Evolutionary conservation across 2,797 vertebrate species (phyloP), one percentile per base, ranked within the genome.

Genomic region (Dromococcyx pavoninus): DNA sequence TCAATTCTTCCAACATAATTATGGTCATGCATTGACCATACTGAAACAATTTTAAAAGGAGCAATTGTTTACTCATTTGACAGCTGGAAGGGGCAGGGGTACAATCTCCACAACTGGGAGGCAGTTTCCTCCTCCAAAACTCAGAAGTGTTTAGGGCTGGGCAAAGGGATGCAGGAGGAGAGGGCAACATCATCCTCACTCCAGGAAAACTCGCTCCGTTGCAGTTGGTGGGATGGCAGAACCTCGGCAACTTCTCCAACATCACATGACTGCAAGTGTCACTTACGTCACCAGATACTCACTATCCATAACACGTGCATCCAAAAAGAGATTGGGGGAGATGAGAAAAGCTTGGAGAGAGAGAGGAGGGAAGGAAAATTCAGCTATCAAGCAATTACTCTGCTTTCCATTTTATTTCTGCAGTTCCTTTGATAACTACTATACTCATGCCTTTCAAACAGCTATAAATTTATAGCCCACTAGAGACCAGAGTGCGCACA

Each of bases 401-500:
- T 32, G 9, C 1, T 79, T 81, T 81, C 25, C 33, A 18, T 43
- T 70, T 71, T 23, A 70, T 25, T 78, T 35, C 76, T 33, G 18
- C 35, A 41, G 35, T n/a, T 64, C 24, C 33, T 78, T 73, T 18
- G 32, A 61, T 66, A 62, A 69, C 54, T 86, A 2, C 27, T 19
- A 46, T 21, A 43, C 8, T 37, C 33, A 43, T 3, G 39, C 13
- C 75, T 53, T 61, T 84, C 61, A 39, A 73, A 57, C 17, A 39
- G 33, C 48, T 35, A 7, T 18, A 62, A 27, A 28, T 37, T 5
- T 30, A 23, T 2, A 33, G 73, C 11, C 41, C 21, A 14, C 35
- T 9, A 9, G 50, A n/a, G 28, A 48, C 25, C 4, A 2, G 9
- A 39, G 12, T 0, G 11, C 1, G 3, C 28, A 28, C 7, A 3